These are phyloP conservation scores for Acronicta psi DNA, from an alignment of 2,888 invertebrate species.

Conservation along the genomic window DNA sequence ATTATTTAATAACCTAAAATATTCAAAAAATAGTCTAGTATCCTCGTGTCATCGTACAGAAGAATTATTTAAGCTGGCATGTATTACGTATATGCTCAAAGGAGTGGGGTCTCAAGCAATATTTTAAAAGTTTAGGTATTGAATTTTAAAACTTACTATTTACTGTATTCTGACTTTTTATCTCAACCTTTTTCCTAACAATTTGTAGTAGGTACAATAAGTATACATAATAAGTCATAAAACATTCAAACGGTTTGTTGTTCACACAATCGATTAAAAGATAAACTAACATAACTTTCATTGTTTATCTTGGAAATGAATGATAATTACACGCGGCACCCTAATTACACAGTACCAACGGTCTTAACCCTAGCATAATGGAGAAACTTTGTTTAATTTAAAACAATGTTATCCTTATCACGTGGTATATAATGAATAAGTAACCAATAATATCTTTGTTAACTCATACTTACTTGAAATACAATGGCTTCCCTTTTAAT, in stretches of 20 bases:
- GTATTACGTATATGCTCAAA: no score
- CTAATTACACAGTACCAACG: slow-evolving; percentile 39
- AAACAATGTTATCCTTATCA: slow-evolving; percentile 49
- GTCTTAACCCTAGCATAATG: slow-evolving; percentile 53
- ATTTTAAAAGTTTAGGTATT: no score
- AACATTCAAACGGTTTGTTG: slow-evolving; percentile 21
- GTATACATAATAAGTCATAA: no score
- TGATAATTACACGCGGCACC: slow-evolving; percentile 21
- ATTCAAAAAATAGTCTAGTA: no score
- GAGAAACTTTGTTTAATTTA: slow-evolving; percentile 43
- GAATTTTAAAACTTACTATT: no score
- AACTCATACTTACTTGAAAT: slow-evolving; percentile 92
- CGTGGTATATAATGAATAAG: slow-evolving; percentile 25
- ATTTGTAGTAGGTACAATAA: no score
- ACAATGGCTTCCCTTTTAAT: slow-evolving; percentile 96
- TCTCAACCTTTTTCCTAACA: no score
- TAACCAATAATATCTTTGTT: slow-evolving; percentile 7
- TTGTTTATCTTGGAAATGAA: slow-evolving; percentile 40
- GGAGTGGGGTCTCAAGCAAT: no score
- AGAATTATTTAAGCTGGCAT: no score
- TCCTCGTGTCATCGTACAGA: no score
- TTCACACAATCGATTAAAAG: slow-evolving; percentile 31
- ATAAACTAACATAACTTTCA: slow-evolving; percentile 30
- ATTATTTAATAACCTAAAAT: no score
- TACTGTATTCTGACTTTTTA: no score